These are phyloP conservation scores for Calephelis nemesis DNA, from an alignment of 1,140 invertebrate species.

Conservation along the genomic window DNA sequence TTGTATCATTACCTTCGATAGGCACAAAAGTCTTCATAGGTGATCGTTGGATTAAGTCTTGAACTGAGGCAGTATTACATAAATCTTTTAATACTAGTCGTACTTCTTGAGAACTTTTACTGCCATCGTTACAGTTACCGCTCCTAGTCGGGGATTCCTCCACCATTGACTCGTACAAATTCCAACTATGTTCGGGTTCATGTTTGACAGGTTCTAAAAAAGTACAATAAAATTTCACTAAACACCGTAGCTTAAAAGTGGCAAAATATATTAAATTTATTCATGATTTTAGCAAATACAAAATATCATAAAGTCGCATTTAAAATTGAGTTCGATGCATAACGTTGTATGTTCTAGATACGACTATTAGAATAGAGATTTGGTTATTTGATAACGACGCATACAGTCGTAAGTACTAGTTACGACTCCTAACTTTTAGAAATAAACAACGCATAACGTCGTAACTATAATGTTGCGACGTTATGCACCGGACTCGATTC, in stretches of 20 bases:
- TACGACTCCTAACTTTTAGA: neutral
- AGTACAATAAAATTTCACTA: constrained; percentile 1
- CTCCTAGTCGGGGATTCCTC: too few relatives aligned
- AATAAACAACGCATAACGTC: constrained; percentile 5
- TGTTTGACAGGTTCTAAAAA: neutral
- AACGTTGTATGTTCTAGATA: constrained; percentile 7
- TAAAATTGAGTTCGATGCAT: neutral
- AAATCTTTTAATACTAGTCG: too few relatives aligned
- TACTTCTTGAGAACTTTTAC: too few relatives aligned
- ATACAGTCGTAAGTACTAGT: constrained; percentile 5
- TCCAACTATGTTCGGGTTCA: neutral
- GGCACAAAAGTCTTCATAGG: too few relatives aligned
- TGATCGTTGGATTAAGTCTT: too few relatives aligned
- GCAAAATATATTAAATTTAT: constrained; percentile 8
- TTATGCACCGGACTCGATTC: neutral
- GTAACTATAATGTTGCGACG: neutral
- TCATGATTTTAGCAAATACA: neutral
- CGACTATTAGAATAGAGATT: constrained; percentile 1
- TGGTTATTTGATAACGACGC: neutral
- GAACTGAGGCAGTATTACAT: too few relatives aligned
- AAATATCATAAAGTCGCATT: constrained; percentile 4
- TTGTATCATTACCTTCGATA: too few relatives aligned
- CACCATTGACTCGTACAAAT: too few relatives aligned
- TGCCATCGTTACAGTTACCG: too few relatives aligned
- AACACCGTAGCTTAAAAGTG: neutral